Evolutionary conservation across 2,797 vertebrate genomes (phyloP).

Genomic region (Pelobates cultripes): DNA sequence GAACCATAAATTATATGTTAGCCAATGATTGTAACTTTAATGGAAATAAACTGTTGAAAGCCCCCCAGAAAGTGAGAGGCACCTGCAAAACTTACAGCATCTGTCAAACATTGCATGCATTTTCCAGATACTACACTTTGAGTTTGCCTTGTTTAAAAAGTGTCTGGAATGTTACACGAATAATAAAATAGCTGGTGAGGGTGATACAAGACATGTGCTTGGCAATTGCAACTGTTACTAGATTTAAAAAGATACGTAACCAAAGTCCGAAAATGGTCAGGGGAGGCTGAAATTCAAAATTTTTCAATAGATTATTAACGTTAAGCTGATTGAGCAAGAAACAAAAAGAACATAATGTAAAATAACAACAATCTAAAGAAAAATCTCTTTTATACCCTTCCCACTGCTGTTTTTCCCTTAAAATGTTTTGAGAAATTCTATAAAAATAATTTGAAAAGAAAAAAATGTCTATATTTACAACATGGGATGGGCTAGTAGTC

Average conservation of each 20-base stretch:
- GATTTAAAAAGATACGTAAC: background rate
- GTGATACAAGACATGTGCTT: background rate
- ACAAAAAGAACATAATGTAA: no score
- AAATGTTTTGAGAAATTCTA: no score
- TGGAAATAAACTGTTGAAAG: conserved; percentile 50
- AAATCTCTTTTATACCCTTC: no score
- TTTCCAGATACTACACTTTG: conserved; percentile 37
- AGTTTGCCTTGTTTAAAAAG: conserved; percentile 9
- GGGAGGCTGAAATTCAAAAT: no score
- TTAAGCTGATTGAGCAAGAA: no score
- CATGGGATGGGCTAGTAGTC: no score
- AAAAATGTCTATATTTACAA: no score
- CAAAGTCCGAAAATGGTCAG: background rate
- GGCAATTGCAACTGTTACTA: background rate
- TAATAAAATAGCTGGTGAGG: conserved; percentile 6
- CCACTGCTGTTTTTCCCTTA: no score
- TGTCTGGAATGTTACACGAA: conserved; percentile 16
- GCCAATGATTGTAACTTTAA: conserved; percentile 43
- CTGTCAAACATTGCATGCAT: conserved; percentile 25
- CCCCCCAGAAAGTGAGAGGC: conserved; percentile 46
- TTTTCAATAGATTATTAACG: no score
- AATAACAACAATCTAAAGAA: no score
- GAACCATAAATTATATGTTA: conserved; percentile 47
- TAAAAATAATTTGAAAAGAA: no score
- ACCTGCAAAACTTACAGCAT: conserved; percentile 33